These are phyloP conservation scores for Homarus americanus DNA, from an alignment of 1,140 invertebrate species.

Conservation along the genomic window DNA sequence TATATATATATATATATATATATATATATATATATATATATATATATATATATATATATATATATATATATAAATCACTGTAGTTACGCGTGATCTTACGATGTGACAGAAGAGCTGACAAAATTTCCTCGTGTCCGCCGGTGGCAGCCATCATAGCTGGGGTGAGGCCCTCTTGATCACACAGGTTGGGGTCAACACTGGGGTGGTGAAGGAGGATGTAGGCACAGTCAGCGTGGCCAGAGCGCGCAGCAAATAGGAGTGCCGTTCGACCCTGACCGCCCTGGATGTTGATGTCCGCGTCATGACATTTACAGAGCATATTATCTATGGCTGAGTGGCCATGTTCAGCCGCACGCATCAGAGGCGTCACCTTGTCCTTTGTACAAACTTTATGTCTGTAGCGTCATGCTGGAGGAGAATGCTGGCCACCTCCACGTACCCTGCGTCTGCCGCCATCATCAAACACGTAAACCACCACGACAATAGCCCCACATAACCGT, in stretches of 20 bases:
- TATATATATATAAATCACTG: no score
- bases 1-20: no score
- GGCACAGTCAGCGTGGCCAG: conserved; percentile 66
- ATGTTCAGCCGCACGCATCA: conserved; percentile 73
- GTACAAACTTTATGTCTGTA: conserved; percentile 65
- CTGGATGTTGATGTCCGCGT: conserved; percentile 69
- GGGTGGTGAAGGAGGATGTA: conserved; percentile 70
- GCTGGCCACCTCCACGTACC: conserved; percentile 64
- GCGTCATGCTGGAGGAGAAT: conserved; percentile 63
- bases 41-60: no score
- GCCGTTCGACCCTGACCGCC: conserved; percentile 67
- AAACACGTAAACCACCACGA: no score
- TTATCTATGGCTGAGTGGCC: conserved; percentile 69
- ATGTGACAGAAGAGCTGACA: conserved; percentile 57
- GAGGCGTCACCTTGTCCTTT: conserved; percentile 72
- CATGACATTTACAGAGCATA: conserved; percentile 71
- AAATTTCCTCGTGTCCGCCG: conserved; percentile 68
- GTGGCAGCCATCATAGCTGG: conserved; percentile 67
- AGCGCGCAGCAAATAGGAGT: conserved; percentile 64
- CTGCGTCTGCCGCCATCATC: conserved; percentile 72
- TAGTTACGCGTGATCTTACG: no score
- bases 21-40: no score
- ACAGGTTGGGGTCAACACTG: conserved; percentile 46
- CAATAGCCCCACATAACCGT: no score
- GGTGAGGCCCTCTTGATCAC: conserved; percentile 60